Conservation (phyloP, 2,113 vertebrate species). For the Apaloderma vittatum region DNA sequence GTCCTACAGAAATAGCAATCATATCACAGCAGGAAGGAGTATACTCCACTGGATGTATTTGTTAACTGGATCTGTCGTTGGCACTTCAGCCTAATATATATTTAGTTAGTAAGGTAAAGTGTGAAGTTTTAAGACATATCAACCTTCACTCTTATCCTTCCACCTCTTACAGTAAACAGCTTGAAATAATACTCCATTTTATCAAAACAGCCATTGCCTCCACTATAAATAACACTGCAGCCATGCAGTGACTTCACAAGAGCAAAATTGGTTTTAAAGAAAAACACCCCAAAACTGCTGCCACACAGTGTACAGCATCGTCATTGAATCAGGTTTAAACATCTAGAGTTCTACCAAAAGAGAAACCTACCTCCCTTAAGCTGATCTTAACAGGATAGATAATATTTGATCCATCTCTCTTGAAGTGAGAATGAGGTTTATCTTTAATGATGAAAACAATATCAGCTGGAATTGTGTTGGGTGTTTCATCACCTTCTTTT, state of each 20-base stretch:
- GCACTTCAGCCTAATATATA: neutral
- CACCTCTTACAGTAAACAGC: neutral
- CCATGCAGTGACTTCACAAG: neutral
- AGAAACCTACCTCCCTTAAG: constrained; percentile 90
- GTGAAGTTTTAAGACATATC: neutral
- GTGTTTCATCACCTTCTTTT: constrained; percentile 93
- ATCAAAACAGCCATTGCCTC: neutral
- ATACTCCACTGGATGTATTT: neutral
- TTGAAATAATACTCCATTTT: neutral
- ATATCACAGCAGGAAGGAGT: neutral
- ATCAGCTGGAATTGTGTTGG: constrained; percentile 93
- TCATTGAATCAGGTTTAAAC: neutral
- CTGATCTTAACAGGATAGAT: constrained; percentile 93
- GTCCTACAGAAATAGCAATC: neutral
- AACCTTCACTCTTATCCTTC: neutral
- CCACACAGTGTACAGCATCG: neutral
- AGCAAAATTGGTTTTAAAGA: neutral
- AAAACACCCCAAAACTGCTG: neutral
- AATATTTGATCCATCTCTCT: constrained; percentile 95
- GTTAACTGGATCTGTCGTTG: neutral
- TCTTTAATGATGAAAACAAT: constrained; percentile 99
- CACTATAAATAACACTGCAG: neutral
- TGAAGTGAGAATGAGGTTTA: constrained; percentile 94
- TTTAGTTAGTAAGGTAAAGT: neutral
- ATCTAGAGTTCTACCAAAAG: neutral